A percentile compares a stretch with the other conserved stretches of the same genome.
Evolutionary conservation across 2,797 vertebrate genomes (phyloP).

Genomic region (Poecilia velifera): DNA sequence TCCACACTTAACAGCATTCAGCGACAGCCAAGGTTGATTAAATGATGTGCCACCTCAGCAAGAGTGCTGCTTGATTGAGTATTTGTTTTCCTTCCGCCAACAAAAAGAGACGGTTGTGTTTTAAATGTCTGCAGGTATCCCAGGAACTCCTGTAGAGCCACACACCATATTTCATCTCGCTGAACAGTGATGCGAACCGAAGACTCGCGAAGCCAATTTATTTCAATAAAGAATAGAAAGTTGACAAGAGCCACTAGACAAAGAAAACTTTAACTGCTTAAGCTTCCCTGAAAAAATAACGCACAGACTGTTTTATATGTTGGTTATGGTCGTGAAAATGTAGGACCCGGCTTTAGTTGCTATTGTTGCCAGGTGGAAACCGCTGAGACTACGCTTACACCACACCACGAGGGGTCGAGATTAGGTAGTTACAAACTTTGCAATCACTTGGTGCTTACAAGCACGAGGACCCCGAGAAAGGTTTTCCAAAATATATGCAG

Average conservation of each 20-base stretch:
- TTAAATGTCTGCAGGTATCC: conserved; percentile 58
- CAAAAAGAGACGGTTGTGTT: conserved; percentile 49
- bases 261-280: not conserved
- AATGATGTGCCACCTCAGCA: conserved; percentile 47
- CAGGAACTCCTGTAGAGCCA: conserved; percentile 46
- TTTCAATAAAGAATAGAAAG: not conserved
- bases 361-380: not conserved
- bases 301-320: not conserved
- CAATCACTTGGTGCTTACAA: not conserved
- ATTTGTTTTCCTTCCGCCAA: conserved; percentile 56
- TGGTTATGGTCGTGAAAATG: not conserved
- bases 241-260: not conserved
- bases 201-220: conserved; percentile 12
- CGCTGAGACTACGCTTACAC: not conserved
- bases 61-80: conserved; percentile 60
- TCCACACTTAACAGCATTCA: conserved; percentile 52
- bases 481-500: not conserved
- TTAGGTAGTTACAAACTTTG: not conserved
- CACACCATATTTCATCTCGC: conserved; percentile 11
- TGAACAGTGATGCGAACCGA: conserved; percentile 38
- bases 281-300: not conserved
- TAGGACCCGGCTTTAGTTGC: not conserved
- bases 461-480: not conserved
- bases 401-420: not conserved
- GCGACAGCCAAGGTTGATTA: conserved; percentile 60